A percentile compares a stretch with the other conserved stretches of the same genome.
Evolutionary conservation across 2,113 vertebrate genomes (phyloP).

Genomic region (Phylloscopus trochiloides): DNA sequence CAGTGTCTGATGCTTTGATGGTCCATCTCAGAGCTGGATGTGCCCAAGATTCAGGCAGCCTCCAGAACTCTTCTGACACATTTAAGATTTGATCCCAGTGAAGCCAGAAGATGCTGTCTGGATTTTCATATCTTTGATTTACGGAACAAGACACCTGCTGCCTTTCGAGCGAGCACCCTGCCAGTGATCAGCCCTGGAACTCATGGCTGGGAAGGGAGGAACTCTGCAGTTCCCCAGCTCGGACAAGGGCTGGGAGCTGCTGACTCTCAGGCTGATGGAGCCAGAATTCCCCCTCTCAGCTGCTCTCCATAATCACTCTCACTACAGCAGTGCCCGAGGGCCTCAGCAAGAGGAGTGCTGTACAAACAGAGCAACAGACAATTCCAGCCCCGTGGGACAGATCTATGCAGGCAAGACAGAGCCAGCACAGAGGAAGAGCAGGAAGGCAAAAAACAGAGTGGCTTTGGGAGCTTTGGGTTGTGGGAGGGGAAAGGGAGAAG

Average conservation of each 20-base stretch:
- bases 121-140: neutral
- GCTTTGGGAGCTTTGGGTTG: neutral
- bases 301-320: neutral
- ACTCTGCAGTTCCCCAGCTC: neutral
- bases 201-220: neutral
- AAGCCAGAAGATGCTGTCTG: neutral
- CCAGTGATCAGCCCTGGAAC: neutral
- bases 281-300: neutral
- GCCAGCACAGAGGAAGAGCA: neutral
- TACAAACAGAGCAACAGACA: neutral
- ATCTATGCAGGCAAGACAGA: neutral
- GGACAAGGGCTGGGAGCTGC: neutral
- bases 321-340: neutral
- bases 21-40: neutral
- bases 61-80: neutral
- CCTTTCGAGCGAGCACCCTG: neutral
- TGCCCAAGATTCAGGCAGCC: neutral
- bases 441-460: rapidly evolving
- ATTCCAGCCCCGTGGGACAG: neutral
- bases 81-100: neutral
- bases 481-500: neutral
- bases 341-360: neutral
- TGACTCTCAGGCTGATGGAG: neutral
- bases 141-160: neutral
- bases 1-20: neutral